Base-by-base conservation (phyloP, 1,140 invertebrate species). In the Tetramorium parvispinum region DNA sequence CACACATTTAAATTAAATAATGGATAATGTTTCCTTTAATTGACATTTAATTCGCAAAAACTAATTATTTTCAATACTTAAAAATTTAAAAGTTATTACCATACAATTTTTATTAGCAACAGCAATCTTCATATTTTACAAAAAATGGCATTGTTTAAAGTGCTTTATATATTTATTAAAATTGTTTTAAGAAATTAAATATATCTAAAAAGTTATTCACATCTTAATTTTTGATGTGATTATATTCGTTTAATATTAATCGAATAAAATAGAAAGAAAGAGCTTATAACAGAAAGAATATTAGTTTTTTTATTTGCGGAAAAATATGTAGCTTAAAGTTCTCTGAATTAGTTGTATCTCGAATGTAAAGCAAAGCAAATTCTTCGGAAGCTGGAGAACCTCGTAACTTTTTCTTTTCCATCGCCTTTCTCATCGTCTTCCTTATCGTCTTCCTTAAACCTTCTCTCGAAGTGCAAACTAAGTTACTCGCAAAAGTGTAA, bases 321-420 rank as follows among this genome's bases (percentile, higher is more conserved):
- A 37, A 43, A 40, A 79, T 49, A 70, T 53, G n/a, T 37, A 37
- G 1, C 32, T 53, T 4, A 68, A 81, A 89, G 49, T 89, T 89
- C 57, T n/a, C 7, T 10, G 46, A 87, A 89, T 89, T 90, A 87
- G 51, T 87, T 90, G 16, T 59, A 83, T 63, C 57, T 51, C n/a
- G 40, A 63, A 75, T 68, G 51, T 37, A 59, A 66, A 70, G 70
- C 53, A 82, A 53, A 63, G 70, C 7, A 43, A 66, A 75, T 83
- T 53, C 53, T 57, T 57, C 37, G 85, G 53, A 85, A 55, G 66
- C 61, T 89, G 77, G 55, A 57, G 77, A 51, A 61, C 43, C 76
- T n/a, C 18, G 63, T 53, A 78, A 83, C 57, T 77, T 82, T 18
- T 46, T 70, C 77, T n/a, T 86, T 73, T 37, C 71, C 70, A 85